Evolutionary conservation across 2,113 vertebrate genomes (phyloP).

Genomic region (Hemichromis elongatus): DNA sequence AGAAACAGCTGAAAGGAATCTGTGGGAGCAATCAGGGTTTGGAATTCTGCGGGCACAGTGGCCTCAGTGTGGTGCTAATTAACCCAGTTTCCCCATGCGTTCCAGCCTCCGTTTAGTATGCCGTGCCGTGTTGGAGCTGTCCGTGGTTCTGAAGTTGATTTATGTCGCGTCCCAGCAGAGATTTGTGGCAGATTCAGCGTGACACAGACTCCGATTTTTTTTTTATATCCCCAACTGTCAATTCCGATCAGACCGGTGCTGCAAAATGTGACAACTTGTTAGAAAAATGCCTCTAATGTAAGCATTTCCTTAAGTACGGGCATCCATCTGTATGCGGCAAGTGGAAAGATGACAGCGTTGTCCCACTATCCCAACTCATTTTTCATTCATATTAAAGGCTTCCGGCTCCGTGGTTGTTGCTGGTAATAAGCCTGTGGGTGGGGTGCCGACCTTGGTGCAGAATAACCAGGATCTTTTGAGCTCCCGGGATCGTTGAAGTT

Average conservation of each 20-base stretch:
- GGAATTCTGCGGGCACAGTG: not conserved
- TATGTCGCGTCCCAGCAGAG: conserved; percentile 34
- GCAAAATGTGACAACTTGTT: conserved; percentile 23
- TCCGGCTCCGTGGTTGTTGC: not conserved
- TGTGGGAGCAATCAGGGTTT: not conserved
- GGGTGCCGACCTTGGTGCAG: conserved; percentile 37
- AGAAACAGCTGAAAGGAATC: conserved; percentile 7
- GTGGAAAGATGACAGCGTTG: not conserved
- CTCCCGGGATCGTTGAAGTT: not conserved
- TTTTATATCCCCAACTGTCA: conserved; percentile 29
- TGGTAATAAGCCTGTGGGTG: not conserved
- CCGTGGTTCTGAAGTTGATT: conserved; percentile 47
- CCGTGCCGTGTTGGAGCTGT: conserved; percentile 30
- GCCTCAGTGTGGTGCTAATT: conserved; percentile 47
- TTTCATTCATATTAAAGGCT: not conserved
- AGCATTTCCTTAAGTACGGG: not conserved
- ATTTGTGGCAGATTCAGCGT: conserved; percentile 20
- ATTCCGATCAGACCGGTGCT: not conserved
- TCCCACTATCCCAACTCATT: not conserved
- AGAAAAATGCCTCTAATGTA: not conserved
- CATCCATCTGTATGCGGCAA: not conserved
- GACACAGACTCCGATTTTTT: not conserved
- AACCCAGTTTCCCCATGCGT: conserved; percentile 34
- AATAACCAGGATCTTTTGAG: not conserved
- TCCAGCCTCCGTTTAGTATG: conserved; percentile 47